Percentiles rank a stretch among this genome's conserved stretches.
phyloP scores from a whole-genome alignment of 92 coral and sea anemone genomes.

The Porites lobata region DNA sequence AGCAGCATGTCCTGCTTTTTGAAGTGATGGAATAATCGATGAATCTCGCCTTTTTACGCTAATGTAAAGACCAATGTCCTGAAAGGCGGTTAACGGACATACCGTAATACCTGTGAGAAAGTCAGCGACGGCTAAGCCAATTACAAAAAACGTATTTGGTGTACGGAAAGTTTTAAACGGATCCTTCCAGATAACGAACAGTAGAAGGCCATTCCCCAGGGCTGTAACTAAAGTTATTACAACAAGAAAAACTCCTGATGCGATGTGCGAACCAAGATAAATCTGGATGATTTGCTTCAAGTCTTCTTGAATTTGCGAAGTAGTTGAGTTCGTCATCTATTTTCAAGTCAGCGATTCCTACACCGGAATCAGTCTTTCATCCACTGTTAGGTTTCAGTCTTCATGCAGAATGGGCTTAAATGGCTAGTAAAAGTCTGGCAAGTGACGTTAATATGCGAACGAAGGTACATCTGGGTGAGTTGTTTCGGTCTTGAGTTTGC shows the following conservation, averaged over 20 bases:
- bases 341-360: not conserved
- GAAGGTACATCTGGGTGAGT: too few relatives aligned
- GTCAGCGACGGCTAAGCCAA: slow-evolving; percentile 69
- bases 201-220: slow-evolving; percentile 69
- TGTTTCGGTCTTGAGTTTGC: too few relatives aligned
- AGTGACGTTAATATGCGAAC: too few relatives aligned
- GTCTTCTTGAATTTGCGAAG: not conserved
- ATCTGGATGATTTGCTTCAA: not conserved
- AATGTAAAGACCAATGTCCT: slow-evolving; percentile 2
- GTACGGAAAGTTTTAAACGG: slow-evolving; percentile 63
- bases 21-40: not conserved
- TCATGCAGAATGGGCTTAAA: not conserved
- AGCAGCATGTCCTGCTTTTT: not conserved
- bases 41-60: not conserved
- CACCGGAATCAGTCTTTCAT: not conserved
- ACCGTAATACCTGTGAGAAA: slow-evolving; percentile 58
- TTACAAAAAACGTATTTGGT: slow-evolving; percentile 60
- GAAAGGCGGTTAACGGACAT: slow-evolving; percentile 41
- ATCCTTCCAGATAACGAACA: slow-evolving; percentile 69
- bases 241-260: slow-evolving; percentile 55
- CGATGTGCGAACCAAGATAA: not conserved
- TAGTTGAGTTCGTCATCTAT: not conserved
- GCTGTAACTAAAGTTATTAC: slow-evolving; percentile 25
- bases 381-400: not conserved
- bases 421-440: too few relatives aligned